These are phyloP conservation scores for Sebastes cheni DNA, from an alignment of 2,797 vertebrate species.

Conservation along the genomic window DNA sequence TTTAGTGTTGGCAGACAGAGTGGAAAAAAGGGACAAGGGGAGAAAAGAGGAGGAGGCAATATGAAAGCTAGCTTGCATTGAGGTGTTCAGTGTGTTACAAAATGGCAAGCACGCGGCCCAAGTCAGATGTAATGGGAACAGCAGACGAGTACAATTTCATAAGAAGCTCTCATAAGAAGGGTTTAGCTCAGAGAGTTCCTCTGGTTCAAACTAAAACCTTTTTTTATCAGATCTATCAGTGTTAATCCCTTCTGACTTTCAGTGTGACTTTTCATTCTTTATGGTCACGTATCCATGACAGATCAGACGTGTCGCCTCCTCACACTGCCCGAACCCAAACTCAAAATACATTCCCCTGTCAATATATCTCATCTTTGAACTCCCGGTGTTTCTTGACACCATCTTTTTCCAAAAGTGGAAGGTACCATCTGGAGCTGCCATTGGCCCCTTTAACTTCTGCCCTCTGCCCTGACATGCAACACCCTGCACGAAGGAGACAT, in stretches of 20 bases:
- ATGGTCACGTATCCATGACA: slow-evolving; percentile 8
- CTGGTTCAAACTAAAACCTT: not conserved
- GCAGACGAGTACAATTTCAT: slow-evolving; percentile 16
- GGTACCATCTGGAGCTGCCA: slow-evolving; percentile 52
- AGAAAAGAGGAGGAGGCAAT: slow-evolving; percentile 48
- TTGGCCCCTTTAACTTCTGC: slow-evolving; percentile 46
- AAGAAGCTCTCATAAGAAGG: slow-evolving; percentile 9
- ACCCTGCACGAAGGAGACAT: slow-evolving; percentile 15
- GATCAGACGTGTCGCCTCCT: slow-evolving; percentile 5
- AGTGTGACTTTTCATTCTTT: slow-evolving; percentile 3
- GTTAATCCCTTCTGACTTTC: slow-evolving; percentile 8
- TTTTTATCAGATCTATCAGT: not conserved
- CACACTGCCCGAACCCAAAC: slow-evolving; percentile 6
- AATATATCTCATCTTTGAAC: slow-evolving; percentile 32
- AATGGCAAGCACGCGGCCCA: slow-evolving; percentile 34
- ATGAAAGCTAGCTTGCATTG: slow-evolving; percentile 42
- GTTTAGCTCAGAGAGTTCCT: not conserved
- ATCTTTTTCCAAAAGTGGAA: slow-evolving; percentile 59
- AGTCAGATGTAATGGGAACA: slow-evolving; percentile 38
- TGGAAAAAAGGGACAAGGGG: slow-evolving; percentile 75
- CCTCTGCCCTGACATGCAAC: slow-evolving; percentile 50
- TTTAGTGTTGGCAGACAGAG: slow-evolving; percentile 75
- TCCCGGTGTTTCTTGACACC: slow-evolving; percentile 15
- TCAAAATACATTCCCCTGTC: slow-evolving; percentile 45
- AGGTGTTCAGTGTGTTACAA: slow-evolving; percentile 62